Percentiles rank a stretch among this genome's conserved stretches.
Conservation (phyloP, 2,113 vertebrate genomes). For the Cyanistes caeruleus region DNA sequence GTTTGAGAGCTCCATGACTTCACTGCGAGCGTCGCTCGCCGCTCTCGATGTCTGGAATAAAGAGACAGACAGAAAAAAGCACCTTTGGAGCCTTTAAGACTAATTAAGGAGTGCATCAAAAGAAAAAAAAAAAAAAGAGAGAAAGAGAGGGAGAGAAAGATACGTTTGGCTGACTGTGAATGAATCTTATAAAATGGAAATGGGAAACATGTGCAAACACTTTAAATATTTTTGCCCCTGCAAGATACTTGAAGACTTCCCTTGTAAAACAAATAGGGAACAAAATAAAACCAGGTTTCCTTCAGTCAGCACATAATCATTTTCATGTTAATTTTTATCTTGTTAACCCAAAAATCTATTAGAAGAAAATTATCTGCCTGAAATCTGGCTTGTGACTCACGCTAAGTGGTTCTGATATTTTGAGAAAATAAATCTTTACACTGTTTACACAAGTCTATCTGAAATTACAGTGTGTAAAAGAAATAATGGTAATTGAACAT, state of each 20-base stretch:
- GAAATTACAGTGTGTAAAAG: slow-evolving; percentile 67
- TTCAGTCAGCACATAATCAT: slow-evolving; percentile 53
- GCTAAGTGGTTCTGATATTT: slow-evolving; percentile 73
- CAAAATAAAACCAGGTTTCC: slow-evolving; percentile 49
- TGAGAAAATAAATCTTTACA: slow-evolving; percentile 70
- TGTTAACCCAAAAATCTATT: slow-evolving; percentile 62
- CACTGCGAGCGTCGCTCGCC: neutral
- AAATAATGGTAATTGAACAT: slow-evolving; percentile 36
- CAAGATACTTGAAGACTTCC: slow-evolving; percentile 51
- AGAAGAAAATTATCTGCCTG: slow-evolving; percentile 73
- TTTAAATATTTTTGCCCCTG: slow-evolving; percentile 40
- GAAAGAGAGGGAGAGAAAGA: neutral
- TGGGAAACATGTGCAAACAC: slow-evolving; percentile 49
- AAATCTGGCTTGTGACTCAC: slow-evolving; percentile 71
- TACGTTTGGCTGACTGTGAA: slow-evolving; percentile 61
- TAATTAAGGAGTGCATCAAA: slow-evolving; percentile 61
- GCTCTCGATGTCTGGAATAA: neutral
- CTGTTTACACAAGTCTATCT: slow-evolving; percentile 69
- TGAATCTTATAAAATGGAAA: slow-evolving; percentile 71
- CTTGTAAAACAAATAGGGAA: slow-evolving; percentile 63
- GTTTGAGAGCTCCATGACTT: slow-evolving; percentile 28
- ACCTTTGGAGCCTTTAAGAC: slow-evolving; percentile 41
- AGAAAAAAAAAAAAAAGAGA: neutral
- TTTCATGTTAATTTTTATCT: slow-evolving; percentile 56
- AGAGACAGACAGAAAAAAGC: slow-evolving; percentile 39